Evolutionary conservation across 2,113 vertebrate genomes (phyloP), one percentile per base, ranked within the genome.

Genomic region (Holacanthus passer): DNA sequence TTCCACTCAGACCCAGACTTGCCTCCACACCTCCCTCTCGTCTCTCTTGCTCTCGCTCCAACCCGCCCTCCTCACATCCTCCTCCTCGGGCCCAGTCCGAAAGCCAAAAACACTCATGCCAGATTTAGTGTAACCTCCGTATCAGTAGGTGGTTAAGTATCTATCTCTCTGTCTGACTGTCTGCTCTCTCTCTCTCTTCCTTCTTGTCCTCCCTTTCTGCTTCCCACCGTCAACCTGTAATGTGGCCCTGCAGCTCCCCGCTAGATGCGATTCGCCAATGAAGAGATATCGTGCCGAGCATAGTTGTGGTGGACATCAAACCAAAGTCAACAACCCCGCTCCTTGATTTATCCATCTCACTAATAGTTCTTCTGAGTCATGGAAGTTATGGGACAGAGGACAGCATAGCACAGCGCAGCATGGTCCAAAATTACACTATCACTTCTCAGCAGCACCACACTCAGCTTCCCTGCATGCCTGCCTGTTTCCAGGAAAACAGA

Each of bases 1-100:
- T 91, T 93, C 90, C 93, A 92, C 85, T 83, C 70, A 87, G 87
- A 87, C 87, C 73, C 86, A 84, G 91, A 91, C 88, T 86, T 85
- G 90, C 83, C 89, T 92, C 76, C 70, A 27, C 82, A 82, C 72
- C 84, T 86, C 82, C 65, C 79, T 82, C 73, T 85, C 67, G 9
- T 86, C 69, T 80, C 65, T 63, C 29, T 52, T 64, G 32, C 77
- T 83, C 79, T 77, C 64, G 37, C 39, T 87, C 80, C 74, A 76
- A 85, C 73, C 77, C 37, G 7, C 71, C 87, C 73, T 87, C 60
- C 77, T 81, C 78, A 78, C 71, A 82, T 86, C 82, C 84, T 88
- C 47, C 73, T 79, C 79, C 55, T 73, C 81, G 69, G 75, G 67
- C 66, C 64, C 9, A 55, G 29, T 73, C 65, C 69, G 56, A 72